Percentiles rank a stretch among this genome's conserved stretches.
These are phyloP conservation scores for Conus ventricosus DNA, from an alignment of 1,140 invertebrate species.

Conservation along the genomic window DNA sequence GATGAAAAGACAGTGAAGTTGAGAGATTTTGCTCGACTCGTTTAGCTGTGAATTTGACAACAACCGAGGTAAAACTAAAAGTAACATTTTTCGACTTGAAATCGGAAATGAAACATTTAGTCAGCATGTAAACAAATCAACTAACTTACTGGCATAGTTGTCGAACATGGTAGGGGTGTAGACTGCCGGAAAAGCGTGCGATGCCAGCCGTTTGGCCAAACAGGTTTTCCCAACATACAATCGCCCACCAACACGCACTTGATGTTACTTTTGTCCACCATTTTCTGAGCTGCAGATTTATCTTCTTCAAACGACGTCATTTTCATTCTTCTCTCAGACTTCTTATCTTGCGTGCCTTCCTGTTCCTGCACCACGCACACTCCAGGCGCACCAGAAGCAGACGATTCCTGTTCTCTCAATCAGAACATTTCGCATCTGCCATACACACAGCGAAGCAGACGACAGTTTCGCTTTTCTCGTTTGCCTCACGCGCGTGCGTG, in stretches of 20 bases:
- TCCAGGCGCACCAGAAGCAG: too few species aligned
- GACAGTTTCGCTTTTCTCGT: constrained; percentile 12
- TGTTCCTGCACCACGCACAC: too few species aligned
- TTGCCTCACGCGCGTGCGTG: constrained; percentile 16
- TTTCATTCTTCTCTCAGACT: constrained; percentile 1
- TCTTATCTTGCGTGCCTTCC: too few species aligned
- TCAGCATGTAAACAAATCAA: too few species aligned
- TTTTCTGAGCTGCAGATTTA: constrained; percentile 49
- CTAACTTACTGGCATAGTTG: constrained; percentile 62
- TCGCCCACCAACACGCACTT: constrained; percentile 96
- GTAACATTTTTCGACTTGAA: too few species aligned
- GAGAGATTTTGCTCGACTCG: too few species aligned
- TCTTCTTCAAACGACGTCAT: constrained; percentile 42
- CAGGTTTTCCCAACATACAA: constrained; percentile 86
- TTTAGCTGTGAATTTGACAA: too few species aligned
- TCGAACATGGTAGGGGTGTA: constrained; percentile 67
- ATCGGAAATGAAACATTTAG: too few species aligned
- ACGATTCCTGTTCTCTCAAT: too few species aligned
- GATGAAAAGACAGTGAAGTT: too few species aligned
- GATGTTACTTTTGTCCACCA: constrained; percentile 52
- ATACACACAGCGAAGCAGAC: not conserved
- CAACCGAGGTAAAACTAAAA: too few species aligned
- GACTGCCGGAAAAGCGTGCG: constrained; percentile 56
- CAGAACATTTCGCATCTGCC: too few species aligned
- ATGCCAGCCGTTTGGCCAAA: constrained; percentile 54